phyloP scores from a whole-genome alignment of 2,888 invertebrate species.

The Troilus luridus region DNA sequence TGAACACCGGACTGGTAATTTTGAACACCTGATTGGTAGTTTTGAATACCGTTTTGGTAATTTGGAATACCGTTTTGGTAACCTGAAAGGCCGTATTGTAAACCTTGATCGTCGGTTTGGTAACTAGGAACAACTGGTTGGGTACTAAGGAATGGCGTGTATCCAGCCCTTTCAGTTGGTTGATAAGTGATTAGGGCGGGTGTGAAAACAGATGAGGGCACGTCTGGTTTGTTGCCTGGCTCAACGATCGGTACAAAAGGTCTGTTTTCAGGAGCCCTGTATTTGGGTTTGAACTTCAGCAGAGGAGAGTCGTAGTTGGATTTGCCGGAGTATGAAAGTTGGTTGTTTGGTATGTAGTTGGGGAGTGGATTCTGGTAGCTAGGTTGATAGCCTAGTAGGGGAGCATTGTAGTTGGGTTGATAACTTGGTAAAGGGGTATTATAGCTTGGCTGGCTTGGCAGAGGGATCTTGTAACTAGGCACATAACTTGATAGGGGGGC shows the following conservation, averaged over 20 bases:
- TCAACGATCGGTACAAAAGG: background rate
- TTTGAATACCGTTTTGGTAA: background rate
- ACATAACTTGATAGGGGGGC: background rate
- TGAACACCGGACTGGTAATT: background rate
- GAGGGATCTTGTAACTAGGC: background rate
- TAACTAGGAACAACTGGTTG: background rate
- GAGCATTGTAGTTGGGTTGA: background rate
- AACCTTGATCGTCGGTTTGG: background rate
- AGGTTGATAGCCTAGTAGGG: too few relatives aligned
- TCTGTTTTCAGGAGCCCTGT: background rate
- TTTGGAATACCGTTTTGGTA: background rate
- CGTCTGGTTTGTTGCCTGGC: background rate
- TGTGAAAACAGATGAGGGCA: conserved; percentile 31
- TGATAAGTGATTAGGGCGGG: conserved; percentile 18
- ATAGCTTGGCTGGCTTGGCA: background rate
- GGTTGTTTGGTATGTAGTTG: too few relatives aligned
- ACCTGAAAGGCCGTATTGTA: background rate
- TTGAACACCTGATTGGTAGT: background rate
- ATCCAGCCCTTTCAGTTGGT: background rate
- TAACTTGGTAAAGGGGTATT: background rate
- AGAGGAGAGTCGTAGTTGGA: background rate
- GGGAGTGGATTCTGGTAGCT: too few relatives aligned
- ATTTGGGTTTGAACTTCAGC: background rate
- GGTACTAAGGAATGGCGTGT: background rate
- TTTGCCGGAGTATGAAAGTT: too few relatives aligned